These are phyloP conservation scores for Erebia palarica DNA, from an alignment of 2,888 invertebrate species.

Conservation along the genomic window DNA sequence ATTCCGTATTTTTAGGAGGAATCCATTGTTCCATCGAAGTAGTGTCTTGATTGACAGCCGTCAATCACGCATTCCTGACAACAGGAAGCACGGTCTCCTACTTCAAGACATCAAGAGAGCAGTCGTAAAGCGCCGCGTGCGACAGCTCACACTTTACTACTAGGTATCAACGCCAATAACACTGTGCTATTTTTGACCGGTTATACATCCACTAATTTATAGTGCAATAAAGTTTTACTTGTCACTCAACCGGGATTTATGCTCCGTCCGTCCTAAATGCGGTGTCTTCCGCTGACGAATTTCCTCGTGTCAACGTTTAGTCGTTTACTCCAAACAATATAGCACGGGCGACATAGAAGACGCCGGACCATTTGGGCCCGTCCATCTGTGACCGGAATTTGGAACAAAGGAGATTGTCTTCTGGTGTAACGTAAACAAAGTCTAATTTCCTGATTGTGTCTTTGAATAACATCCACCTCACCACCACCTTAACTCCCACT, in stretches of 20 bases:
- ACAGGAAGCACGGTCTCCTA: conserved; percentile 28
- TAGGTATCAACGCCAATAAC: conserved; percentile 69
- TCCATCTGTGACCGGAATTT: conserved; percentile 63
- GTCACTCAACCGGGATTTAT: conserved; percentile 78
- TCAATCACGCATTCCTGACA: conserved; percentile 17
- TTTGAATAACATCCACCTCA: conserved; percentile 24
- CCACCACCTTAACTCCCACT: conserved; percentile 8
- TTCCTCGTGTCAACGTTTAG: conserved; percentile 76
- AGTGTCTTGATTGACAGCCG: conserved; percentile 21
- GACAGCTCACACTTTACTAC: conserved; percentile 72
- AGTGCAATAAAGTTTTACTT: conserved; percentile 78
- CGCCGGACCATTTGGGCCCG: conserved; percentile 62
- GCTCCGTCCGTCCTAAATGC: conserved; percentile 73
- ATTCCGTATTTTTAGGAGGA: conserved; percentile 9
- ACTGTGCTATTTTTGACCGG: conserved; percentile 67
- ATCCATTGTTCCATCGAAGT: conserved; percentile 7
- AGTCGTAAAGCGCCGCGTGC: conserved; percentile 62
- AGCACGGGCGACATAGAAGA: conserved; percentile 66
- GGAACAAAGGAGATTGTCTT: conserved; percentile 76
- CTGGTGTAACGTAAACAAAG: conserved; percentile 73
- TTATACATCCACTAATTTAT: conserved; percentile 76
- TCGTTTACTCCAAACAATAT: conserved; percentile 55
- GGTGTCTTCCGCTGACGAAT: conserved; percentile 78
- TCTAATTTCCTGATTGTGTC: conserved; percentile 74
- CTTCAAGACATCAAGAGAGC: conserved; percentile 30